Conservation (phyloP, 2,888 invertebrate species). For the Papilio elwesi region DNA sequence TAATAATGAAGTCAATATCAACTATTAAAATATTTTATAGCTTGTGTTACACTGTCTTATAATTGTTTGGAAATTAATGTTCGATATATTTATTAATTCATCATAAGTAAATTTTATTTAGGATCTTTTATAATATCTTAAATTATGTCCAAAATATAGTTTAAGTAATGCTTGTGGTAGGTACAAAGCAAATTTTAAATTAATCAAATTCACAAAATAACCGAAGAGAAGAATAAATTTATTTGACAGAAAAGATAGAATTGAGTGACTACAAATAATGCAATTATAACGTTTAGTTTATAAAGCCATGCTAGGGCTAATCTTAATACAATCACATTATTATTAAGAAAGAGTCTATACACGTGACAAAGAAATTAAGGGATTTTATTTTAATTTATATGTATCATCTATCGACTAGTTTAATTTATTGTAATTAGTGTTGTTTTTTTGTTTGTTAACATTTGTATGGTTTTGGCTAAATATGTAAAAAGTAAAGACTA, state of each 20-base stretch:
- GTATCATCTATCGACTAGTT: not conserved
- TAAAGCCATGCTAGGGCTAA: too few relatives aligned
- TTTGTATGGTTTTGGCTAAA: slow-evolving; percentile 1
- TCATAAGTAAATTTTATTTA: slow-evolving; percentile 5
- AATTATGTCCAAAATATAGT: slow-evolving; percentile 42
- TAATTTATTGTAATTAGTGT: slow-evolving; percentile 1
- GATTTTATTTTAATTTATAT: too few relatives aligned
- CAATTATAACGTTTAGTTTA: too few relatives aligned
- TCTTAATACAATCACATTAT: too few relatives aligned
- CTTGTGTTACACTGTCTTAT: not conserved
- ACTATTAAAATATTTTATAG: too few relatives aligned
- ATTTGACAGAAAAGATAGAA: not conserved
- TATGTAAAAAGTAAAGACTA: not conserved
- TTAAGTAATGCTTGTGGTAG: slow-evolving; percentile 35
- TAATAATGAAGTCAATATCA: too few relatives aligned
- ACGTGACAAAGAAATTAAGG: too few relatives aligned
- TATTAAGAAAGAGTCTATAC: too few relatives aligned
- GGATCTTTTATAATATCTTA: slow-evolving; percentile 25
- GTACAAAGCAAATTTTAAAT: not conserved
- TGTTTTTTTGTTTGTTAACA: slow-evolving; percentile 18
- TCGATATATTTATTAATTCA: not conserved
- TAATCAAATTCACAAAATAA: not conserved
- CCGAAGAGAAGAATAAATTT: not conserved
- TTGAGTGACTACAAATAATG: too few relatives aligned
- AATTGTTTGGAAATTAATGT: not conserved